Base-by-base conservation (phyloP, 2,113 vertebrate genomes). In the Poeciliopsis occidentalis region DNA sequence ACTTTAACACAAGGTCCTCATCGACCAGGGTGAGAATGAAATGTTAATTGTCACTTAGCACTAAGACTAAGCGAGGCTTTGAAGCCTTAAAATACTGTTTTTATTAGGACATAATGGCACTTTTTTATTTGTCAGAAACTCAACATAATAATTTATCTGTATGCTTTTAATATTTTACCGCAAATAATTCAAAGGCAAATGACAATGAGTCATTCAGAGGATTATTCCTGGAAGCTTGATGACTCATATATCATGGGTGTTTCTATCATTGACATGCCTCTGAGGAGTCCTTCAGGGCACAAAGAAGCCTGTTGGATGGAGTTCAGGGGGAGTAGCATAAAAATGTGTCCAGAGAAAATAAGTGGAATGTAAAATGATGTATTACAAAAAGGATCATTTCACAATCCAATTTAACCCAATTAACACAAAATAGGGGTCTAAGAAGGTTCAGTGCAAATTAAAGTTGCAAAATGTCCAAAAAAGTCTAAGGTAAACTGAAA, bases 1-100 rank as follows among this genome's bases (percentile, higher is more conserved):
- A 78, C 90, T 89, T 94, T 90, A 93, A 94, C 92, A 94, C 85
- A 85, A 89, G 85, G 83, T 90, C 89, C 87, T 93, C 88, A 93
- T 93, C 91, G 89, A 76, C 80, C 39, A 63, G 63, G 84, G 87
- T 88, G 88, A 60, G 84, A 91, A 86, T 22, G 75, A 73, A 89
- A 90, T 92, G 83, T 91, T 93, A 92, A 93, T 93, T 93, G 93
- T 90, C 84, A 87, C 64, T 4, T 69, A 75, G 84, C 63, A 72
- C 83, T 30, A 30, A 73, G 73, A 87, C 75, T 19, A 69, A 64
- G 87, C 81, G 80, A 78, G 75, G 77, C 80, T 81, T 47, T 79
- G 78, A 70, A 68, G 85, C 85, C 86, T 71, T 89, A 85, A 85
- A 85, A 78, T 37, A 64, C 69, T 34, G 51, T 80, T 92, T 87